Base-by-base conservation (phyloP, 1,140 invertebrate species). In the Pachypsylla venusta region DNA sequence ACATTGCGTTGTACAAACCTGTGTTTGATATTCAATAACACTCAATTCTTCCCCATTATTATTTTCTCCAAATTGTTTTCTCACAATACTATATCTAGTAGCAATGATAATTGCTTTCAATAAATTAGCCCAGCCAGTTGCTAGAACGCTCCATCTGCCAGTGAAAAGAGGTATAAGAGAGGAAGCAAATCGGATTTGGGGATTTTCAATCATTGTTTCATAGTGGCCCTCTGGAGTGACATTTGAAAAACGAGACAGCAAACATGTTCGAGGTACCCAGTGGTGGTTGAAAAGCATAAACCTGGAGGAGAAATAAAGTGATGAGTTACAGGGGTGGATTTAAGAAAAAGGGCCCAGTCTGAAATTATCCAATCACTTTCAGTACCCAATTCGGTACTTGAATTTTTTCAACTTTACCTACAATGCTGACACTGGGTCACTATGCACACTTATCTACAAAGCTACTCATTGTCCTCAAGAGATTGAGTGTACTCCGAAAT, bases 21-120 rank as follows among this genome's bases (percentile, higher is more conserved):
- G 90, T 48, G 89, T 73, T 71, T 89, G 89, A 74, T 96, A 96
- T 70, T 95, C 90, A 56, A 97, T 73, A 53, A 96, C 82, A 22
- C 91, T 81, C 56, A 83, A 75, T 75, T 94, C 91, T 55, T 76
- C 75, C 58, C 76, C 74, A 25, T 76, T 70, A 12, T 75, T 69
- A n/a, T 80, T 22, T 35, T 35, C 74, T 5, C 90, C 89, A 75
- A 97, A 97, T 74, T 98, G 93, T 70, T 79, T 83, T 40, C 93
- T 75, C 1, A 85, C 83, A 2, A 86, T 87, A 35, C 89, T 87
- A 74, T 97, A 97, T 39, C 93, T 77, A 20, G 94, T 76, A 0
- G 90, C 89, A 61, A 97, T 93, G 1, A 83, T 78, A 1, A 93
- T 70, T 12, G 83, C 85, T 58, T 82, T 75, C 4, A 48, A 22